Evolutionary conservation across 1,140 invertebrate genomes (phyloP), one percentile per base, ranked within the genome.

Genomic region (Manduca sexta): DNA sequence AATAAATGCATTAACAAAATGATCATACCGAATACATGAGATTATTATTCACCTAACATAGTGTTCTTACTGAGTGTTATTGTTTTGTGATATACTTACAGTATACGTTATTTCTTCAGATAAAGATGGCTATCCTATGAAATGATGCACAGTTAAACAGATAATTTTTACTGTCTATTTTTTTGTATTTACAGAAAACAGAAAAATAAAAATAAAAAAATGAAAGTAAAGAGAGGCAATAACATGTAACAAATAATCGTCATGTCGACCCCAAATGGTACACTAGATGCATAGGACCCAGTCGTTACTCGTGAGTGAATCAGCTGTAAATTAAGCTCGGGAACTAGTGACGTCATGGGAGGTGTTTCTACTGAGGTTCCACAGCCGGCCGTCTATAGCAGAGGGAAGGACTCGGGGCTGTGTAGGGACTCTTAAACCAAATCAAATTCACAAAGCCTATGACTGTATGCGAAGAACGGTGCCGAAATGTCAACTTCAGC

Each of bases 91-190:
- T 83, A 87, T 89, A 89, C 88, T 89, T 89, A 89, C 88, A 87
- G 87, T 82, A 84, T 75, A 78, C 68, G 70, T 84, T 77, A 87
- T 84, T 86, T 88, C 86, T 88, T 88, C 84, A 86, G 83, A 86
- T 85, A 86, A 84, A 87, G 82, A 85, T 85, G 87, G 88, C 88
- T 89, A 89, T 89, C 88, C 88, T 89, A 89, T 88, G 86, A 88
- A 88, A 89, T 89, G 88, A 88, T 87, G 88, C 87, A 88, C 87
- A 89, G 86, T 88, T 88, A 89, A 88, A 89, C 88, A 89, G 87
- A 89, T 86, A 88, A 89, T 88, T 88, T 88, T 87, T 87, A 88
- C 83, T 86, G 69, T 72, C 79, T 77, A 82, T 79, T 45, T 81
- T 81, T 65, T 82, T 82, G 78, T 83, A 83, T 86, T 83, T 82